phyloP scores from a whole-genome alignment of 2,888 invertebrate species.

The Carterocephalus palaemon region DNA sequence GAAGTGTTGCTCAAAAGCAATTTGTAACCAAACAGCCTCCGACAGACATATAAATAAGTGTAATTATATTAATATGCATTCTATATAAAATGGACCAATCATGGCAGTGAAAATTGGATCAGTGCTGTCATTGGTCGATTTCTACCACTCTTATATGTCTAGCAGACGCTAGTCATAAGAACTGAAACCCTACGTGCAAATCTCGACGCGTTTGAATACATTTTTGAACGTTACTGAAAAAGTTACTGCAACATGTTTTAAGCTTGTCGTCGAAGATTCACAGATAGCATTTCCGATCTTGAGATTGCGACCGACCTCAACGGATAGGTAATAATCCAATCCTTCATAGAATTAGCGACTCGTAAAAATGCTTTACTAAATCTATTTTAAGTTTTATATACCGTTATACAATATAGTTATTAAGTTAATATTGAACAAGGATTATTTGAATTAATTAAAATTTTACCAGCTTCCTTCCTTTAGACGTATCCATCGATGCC shows the following conservation, averaged over 20 bases:
- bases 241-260: conserved; percentile 11
- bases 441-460: conserved; percentile 58
- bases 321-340: conserved; percentile 51
- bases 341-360: conserved; percentile 76
- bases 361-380: conserved; percentile 67
- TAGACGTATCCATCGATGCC: conserved; percentile 39
- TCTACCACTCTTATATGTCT: conserved; percentile 70
- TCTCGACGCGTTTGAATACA: conserved; percentile 36
- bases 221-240: conserved; percentile 6
- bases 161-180: conserved; percentile 69
- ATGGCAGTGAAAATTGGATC: conserved; percentile 71
- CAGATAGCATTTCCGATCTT: conserved; percentile 67
- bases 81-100: conserved; percentile 76
- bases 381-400: conserved; percentile 61
- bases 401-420: conserved; percentile 52
- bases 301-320: conserved; percentile 73
- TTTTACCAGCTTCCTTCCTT: conserved; percentile 48
- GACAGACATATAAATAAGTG: conserved; percentile 77
- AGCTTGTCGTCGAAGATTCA: conserved; percentile 43
- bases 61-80: conserved; percentile 57
- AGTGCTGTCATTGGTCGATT: conserved; percentile 78
- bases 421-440: conserved; percentile 62
- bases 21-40: conserved; percentile 71
- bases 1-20: conserved; percentile 77
- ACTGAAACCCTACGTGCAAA: conserved; percentile 66